These are phyloP conservation scores for Lophotriccus pileatus DNA, from an alignment of 2,797 vertebrate species.

Conservation along the genomic window DNA sequence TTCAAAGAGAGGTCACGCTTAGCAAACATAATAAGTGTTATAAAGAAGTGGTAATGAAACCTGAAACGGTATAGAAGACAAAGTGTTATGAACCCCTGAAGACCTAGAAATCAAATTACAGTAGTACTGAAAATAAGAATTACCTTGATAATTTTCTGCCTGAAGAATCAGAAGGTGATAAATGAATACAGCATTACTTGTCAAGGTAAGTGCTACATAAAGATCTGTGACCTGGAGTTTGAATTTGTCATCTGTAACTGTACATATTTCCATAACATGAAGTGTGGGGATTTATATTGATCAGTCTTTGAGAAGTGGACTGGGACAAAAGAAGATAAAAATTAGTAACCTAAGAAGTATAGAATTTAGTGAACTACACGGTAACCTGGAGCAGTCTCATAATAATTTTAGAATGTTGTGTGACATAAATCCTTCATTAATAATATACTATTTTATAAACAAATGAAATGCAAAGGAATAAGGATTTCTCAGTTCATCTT, in stretches of 20 bases:
- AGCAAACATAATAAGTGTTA: background rate
- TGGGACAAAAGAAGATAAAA: background rate
- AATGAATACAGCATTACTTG: background rate
- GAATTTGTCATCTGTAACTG: background rate
- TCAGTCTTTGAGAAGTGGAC: background rate
- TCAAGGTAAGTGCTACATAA: background rate
- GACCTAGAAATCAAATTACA: background rate
- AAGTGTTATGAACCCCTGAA: background rate
- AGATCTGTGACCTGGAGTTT: background rate
- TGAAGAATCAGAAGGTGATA: background rate
- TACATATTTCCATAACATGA: background rate
- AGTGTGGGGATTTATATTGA: background rate
- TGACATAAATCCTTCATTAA: background rate
- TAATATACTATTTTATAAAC: background rate
- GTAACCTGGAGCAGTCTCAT: background rate
- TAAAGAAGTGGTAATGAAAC: background rate
- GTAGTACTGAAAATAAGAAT: background rate
- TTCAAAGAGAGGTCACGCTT: background rate
- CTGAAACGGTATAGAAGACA: background rate
- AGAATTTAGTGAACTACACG: background rate
- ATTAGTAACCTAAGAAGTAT: background rate
- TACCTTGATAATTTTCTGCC: background rate
- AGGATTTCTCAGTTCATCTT: background rate
- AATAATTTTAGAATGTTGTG: background rate
- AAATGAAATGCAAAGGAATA: background rate